phyloP scores from a whole-genome alignment of 2,797 vertebrate genomes.

The Catharus ustulatus region DNA sequence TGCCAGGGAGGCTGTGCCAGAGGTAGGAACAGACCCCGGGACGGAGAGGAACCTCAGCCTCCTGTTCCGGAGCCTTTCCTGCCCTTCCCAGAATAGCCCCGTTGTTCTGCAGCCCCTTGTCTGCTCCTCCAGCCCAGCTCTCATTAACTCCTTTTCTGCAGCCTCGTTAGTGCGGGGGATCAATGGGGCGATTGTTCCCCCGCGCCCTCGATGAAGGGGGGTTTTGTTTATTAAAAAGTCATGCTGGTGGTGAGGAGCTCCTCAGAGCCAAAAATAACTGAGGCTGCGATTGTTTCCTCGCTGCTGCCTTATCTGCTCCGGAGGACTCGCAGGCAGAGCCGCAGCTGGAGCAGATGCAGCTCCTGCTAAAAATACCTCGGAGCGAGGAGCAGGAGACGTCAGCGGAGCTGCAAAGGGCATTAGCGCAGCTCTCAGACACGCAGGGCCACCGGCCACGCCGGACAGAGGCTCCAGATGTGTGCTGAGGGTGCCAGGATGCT shows the following conservation, averaged over 20 bases:
- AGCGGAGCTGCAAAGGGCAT: neutral
- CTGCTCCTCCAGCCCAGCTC: neutral
- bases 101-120: conserved; percentile 4
- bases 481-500: neutral
- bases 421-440: neutral
- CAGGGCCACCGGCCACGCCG: neutral
- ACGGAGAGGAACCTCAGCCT: neutral
- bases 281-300: conserved; percentile 4
- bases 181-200: conserved; percentile 46
- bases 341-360: neutral
- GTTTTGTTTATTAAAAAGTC: conserved; percentile 57
- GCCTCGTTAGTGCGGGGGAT: neutral
- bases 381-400: neutral
- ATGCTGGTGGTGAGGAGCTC: conserved; percentile 29
- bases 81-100: conserved; percentile 25
- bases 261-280: conserved; percentile 55
- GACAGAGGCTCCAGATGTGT: neutral
- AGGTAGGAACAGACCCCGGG: neutral
- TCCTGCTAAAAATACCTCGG: conserved; percentile 47
- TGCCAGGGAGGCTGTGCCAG: neutral
- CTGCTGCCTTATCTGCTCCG: conserved; percentile 30
- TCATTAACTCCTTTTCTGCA: neutral
- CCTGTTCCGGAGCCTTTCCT: neutral
- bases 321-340: neutral
- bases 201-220: neutral